These are phyloP conservation scores for Lasioglossum calceatum DNA, from an alignment of 2,888 invertebrate genomes.

Conservation along the genomic window DNA sequence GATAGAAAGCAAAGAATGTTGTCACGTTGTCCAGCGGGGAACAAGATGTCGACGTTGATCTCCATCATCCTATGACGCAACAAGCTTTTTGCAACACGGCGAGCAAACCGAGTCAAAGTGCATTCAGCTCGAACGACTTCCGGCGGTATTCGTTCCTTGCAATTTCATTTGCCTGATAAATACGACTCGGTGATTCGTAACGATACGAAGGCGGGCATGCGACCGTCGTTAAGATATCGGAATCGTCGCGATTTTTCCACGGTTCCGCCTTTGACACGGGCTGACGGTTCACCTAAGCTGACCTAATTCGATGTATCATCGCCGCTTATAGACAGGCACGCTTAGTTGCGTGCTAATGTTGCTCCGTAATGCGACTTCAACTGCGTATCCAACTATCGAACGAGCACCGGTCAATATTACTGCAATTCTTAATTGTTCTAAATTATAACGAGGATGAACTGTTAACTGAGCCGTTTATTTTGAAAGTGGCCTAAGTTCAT, in stretches of 20 bases:
- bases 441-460: too few relatives aligned
- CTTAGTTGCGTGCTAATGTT: slow-evolving; percentile 25
- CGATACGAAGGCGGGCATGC: not conserved
- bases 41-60: slow-evolving; percentile 30
- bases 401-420: not conserved
- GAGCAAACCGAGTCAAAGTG: slow-evolving; percentile 29
- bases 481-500: too few relatives aligned
- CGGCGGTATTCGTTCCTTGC: not conserved
- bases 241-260: slow-evolving; percentile 12
- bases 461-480: too few relatives aligned
- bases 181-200: not conserved
- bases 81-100: slow-evolving; percentile 23
- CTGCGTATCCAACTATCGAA: not conserved
- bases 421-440: not conserved
- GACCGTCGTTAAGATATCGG: not conserved
- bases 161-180: not conserved
- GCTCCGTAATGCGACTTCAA: slow-evolving; percentile 7
- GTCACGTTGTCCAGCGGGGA: slow-evolving; percentile 16
- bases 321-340: slow-evolving; percentile 27
- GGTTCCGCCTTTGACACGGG: slow-evolving; percentile 23
- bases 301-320: slow-evolving; percentile 51
- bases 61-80: slow-evolving; percentile 29
- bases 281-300: slow-evolving; percentile 29
- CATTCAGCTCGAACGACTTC: not conserved
- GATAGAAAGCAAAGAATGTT: slow-evolving; percentile 4